phyloP scores from a whole-genome alignment of 1,140 invertebrate species.

The Ruditapes philippinarum region DNA sequence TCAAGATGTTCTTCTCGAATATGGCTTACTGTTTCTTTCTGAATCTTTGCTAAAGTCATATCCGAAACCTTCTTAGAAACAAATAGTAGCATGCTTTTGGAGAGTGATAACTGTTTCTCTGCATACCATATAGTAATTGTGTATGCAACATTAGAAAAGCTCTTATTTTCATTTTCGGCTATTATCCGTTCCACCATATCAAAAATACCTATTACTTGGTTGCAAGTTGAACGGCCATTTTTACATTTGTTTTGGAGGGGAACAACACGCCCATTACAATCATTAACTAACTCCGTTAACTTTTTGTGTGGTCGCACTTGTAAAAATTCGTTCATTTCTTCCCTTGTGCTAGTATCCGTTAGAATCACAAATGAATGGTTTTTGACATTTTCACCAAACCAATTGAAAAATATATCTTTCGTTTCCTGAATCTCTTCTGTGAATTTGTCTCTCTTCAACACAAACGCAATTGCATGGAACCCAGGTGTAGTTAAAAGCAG shows the following conservation, averaged over 20 bases:
- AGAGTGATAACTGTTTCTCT: background rate
- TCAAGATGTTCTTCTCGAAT: too few relatives aligned
- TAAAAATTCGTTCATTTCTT: constrained; percentile 32
- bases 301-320: background rate
- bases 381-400: constrained; percentile 24
- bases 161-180: background rate
- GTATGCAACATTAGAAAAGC: background rate
- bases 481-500: background rate
- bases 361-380: constrained; percentile 13
- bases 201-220: background rate
- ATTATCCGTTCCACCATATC: background rate
- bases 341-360: background rate
- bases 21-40: too few relatives aligned
- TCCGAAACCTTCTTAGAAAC: too few relatives aligned
- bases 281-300: background rate
- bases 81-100: too few relatives aligned
- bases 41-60: too few relatives aligned
- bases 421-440: constrained; percentile 28
- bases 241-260: background rate
- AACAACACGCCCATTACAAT: background rate
- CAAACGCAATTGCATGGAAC: constrained; percentile 45
- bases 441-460: constrained; percentile 4
- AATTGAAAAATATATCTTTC: constrained; percentile 31
- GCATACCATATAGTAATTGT: background rate
- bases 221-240: background rate